Percentiles rank a stretch among this genome's conserved stretches.
phyloP scores from a whole-genome alignment of 2,113 vertebrate species.

The Piprites chloris region DNA sequence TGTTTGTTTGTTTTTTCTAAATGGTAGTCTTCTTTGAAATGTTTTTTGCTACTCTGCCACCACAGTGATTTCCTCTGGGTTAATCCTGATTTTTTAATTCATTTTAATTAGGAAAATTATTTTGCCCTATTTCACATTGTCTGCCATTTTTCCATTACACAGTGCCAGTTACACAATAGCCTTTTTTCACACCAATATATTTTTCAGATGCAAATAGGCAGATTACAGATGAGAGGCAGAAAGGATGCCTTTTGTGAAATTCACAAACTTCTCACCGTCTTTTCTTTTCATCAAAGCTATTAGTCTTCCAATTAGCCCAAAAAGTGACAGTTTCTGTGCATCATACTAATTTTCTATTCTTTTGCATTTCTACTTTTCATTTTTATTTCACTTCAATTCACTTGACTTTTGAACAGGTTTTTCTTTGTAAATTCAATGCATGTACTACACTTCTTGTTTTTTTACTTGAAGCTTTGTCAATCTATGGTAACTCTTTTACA shows the following conservation, averaged over 20 bases:
- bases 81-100: background rate
- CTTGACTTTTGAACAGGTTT: background rate
- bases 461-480: background rate
- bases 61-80: background rate
- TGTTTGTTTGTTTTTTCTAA: background rate
- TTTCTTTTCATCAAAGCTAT: background rate
- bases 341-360: background rate
- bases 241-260: background rate
- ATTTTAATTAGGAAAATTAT: background rate
- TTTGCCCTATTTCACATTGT: background rate
- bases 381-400: background rate
- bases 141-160: background rate
- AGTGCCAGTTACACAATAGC: background rate
- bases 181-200: background rate
- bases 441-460: background rate
- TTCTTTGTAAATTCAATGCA: background rate
- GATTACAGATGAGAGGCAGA: background rate
- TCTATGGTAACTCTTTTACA: background rate
- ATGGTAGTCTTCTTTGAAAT: background rate
- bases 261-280: background rate
- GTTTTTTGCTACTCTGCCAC: background rate
- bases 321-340: background rate
- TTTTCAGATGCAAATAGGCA: slow-evolving; percentile 8
- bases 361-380: background rate
- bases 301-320: background rate